Evolutionary conservation across 2,113 vertebrate species (phyloP).

Genomic region (Oxyura jamaicensis): DNA sequence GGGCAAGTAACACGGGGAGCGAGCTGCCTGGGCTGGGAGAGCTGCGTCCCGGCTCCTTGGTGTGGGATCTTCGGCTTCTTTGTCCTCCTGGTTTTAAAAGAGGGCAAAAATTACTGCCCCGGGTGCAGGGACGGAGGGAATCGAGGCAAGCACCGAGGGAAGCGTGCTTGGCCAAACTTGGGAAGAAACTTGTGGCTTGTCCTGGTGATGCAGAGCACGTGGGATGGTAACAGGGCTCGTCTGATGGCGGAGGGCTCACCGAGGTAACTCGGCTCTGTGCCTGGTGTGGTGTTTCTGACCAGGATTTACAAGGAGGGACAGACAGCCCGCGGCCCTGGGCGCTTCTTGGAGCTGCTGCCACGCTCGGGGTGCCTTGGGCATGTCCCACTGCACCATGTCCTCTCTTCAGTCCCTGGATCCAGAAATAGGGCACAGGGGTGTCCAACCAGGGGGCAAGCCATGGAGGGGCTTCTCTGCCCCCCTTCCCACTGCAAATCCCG

Average conservation of each 20-base stretch:
- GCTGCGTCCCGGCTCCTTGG: neutral
- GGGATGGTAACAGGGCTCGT: neutral
- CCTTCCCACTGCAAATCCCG: accelerated
- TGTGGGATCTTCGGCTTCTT: slow-evolving; percentile 2
- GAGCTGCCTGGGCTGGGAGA: neutral
- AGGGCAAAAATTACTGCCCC: neutral
- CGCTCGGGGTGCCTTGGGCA: accelerated
- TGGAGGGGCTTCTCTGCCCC: neutral
- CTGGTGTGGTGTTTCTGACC: neutral
- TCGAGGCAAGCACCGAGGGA: neutral
- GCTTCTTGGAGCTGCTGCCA: too few relatives aligned
- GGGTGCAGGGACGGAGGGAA: neutral
- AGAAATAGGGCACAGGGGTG: neutral
- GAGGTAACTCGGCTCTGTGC: accelerated
- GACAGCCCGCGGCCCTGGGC: too few relatives aligned
- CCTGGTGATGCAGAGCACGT: neutral
- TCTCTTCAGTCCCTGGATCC: neutral
- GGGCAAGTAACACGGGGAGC: neutral
- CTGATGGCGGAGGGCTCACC: neutral
- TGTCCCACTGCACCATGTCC: accelerated
- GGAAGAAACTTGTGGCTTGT: neutral
- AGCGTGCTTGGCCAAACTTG: neutral
- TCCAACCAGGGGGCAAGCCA: neutral
- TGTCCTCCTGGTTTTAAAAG: neutral
- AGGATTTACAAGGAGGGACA: neutral